A percentile compares a stretch with the other conserved stretches of the same genome.
phyloP scores from a whole-genome alignment of 1,140 invertebrate genomes.

The Drosophila micromelanica region DNA sequence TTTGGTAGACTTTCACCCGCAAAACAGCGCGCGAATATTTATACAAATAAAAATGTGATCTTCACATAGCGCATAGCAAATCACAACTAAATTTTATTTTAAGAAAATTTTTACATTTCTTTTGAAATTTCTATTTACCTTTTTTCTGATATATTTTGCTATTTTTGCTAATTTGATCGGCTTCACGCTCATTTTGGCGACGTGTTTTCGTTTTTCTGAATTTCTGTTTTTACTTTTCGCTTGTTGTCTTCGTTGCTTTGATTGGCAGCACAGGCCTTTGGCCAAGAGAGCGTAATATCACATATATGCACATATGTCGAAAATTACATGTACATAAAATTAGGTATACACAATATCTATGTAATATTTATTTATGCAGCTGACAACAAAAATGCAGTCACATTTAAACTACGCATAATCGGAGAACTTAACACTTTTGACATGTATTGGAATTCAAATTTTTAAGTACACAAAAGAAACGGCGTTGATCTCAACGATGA shows the following conservation, averaged over 20 bases:
- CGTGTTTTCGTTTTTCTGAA: constrained; percentile 8
- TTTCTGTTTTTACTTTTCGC: constrained; percentile 17
- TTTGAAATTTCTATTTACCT: constrained; percentile 63
- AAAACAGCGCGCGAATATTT: constrained; percentile 16
- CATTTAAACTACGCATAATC: constrained; percentile 38
- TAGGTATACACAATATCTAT: background rate
- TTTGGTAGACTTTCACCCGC: constrained; percentile 65
- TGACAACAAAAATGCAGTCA: constrained; percentile 44
- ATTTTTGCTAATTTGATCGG: constrained; percentile 81
- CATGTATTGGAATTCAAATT: constrained; percentile 10
- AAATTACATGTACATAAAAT: background rate
- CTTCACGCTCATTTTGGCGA: constrained; percentile 78
- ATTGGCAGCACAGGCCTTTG: constrained; percentile 16
- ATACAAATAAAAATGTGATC: constrained; percentile 16
- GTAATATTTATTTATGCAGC: background rate
- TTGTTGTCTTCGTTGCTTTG: constrained; percentile 38
- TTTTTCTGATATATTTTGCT: constrained; percentile 84
- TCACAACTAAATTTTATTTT: constrained; percentile 37
- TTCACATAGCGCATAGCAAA: constrained; percentile 7
- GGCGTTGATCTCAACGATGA: constrained; percentile 8
- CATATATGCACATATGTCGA: constrained; percentile 1
- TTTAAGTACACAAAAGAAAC: constrained; percentile 35
- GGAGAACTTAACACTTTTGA: constrained; percentile 30
- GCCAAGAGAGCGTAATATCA: constrained; percentile 37
- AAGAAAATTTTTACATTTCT: constrained; percentile 7